Evolutionary conservation across 1,140 invertebrate genomes (phyloP).

Genomic region (Ephestia elutella): DNA sequence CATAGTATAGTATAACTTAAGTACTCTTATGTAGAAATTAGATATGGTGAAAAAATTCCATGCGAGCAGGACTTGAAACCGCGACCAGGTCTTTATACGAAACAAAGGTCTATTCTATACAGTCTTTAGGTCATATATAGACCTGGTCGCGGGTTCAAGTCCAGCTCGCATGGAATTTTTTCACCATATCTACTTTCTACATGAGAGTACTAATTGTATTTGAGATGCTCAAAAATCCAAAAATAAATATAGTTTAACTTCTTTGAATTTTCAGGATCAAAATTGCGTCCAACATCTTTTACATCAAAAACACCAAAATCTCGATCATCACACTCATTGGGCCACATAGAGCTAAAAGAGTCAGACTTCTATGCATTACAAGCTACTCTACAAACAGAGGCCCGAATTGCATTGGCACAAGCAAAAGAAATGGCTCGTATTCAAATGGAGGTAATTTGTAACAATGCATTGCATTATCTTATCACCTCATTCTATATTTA

Average conservation of each 20-base stretch:
- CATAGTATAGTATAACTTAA: too few relatives aligned
- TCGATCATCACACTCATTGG: constrained; percentile 56
- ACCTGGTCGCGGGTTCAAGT: too few relatives aligned
- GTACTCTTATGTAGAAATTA: too few relatives aligned
- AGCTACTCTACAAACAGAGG: constrained; percentile 91
- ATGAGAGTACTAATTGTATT: too few relatives aligned
- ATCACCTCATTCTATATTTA: neutral
- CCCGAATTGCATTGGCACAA: constrained; percentile 90
- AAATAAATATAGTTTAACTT: neutral
- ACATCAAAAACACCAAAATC: constrained; percentile 50
- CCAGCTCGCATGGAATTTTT: too few relatives aligned
- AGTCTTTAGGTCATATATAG: too few relatives aligned
- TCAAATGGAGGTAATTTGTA: constrained; percentile 87
- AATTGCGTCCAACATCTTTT: constrained; percentile 59
- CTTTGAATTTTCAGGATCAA: constrained; percentile 42
- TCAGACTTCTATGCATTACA: constrained; percentile 87
- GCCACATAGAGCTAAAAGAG: constrained; percentile 67
- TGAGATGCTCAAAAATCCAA: neutral
- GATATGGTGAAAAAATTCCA: too few relatives aligned
- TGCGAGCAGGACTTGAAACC: too few relatives aligned
- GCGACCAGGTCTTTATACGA: too few relatives aligned
- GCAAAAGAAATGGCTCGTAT: constrained; percentile 93
- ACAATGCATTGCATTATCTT: neutral
- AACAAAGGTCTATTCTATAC: too few relatives aligned
- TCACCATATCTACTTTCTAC: too few relatives aligned